These are phyloP conservation scores for Nomada fabriciana DNA, from an alignment of 2,888 invertebrate genomes.

Conservation along the genomic window DNA sequence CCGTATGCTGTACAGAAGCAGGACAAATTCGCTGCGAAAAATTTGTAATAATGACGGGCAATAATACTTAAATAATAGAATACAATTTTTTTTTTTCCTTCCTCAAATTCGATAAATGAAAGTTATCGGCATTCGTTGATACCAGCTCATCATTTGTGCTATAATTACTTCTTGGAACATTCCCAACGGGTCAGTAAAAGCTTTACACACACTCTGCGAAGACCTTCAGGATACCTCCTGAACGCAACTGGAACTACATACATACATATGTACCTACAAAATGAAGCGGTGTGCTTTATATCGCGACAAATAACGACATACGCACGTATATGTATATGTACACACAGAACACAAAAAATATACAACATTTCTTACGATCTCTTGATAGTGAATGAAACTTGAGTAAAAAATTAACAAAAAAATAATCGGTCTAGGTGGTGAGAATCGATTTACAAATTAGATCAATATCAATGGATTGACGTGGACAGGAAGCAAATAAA, in stretches of 20 bases:
- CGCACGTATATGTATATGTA: slow-evolving; percentile 36
- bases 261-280: slow-evolving; percentile 22
- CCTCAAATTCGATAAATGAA: slow-evolving; percentile 3
- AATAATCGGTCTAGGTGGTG: not conserved
- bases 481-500: slow-evolving; percentile 56
- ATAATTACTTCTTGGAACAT: slow-evolving; percentile 51
- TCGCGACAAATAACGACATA: slow-evolving; percentile 30
- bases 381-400: slow-evolving; percentile 7
- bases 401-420: slow-evolving; percentile 4
- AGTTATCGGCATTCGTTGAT: slow-evolving; percentile 20
- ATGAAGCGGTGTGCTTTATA: slow-evolving; percentile 47
- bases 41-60: not conserved
- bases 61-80: not conserved
- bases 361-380: slow-evolving; percentile 15
- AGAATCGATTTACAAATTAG: slow-evolving; percentile 23
- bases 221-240: slow-evolving; percentile 45
- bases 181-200: slow-evolving; percentile 46
- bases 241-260: slow-evolving; percentile 38
- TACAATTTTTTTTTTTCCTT: not conserved
- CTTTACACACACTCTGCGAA: slow-evolving; percentile 25
- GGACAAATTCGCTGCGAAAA: not conserved
- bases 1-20: no score
- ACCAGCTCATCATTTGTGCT: slow-evolving; percentile 16
- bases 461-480: slow-evolving; percentile 14
- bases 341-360: slow-evolving; percentile 42